Base-by-base conservation (phyloP, 1,140 invertebrate genomes). In the Drosophila varians region DNA sequence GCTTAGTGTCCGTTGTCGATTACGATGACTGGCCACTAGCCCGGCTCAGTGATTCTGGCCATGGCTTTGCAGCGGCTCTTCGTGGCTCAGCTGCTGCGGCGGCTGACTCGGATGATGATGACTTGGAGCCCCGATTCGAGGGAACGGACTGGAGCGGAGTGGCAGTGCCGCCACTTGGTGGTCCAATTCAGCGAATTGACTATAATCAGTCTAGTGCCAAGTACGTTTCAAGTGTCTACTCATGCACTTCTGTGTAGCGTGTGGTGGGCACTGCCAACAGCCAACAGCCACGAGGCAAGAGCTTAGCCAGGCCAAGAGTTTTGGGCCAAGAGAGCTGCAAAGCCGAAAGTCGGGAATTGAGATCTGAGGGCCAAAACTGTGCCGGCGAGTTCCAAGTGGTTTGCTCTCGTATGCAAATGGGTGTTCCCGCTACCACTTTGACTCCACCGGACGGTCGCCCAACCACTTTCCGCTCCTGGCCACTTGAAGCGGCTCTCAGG, bases 191-290 rank as follows among this genome's bases (percentile, higher is more conserved):
- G 77, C 82, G 82, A 87, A 87, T 87, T 87, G 82, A 87, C 83
- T 87, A 87, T 87, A 87, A 87, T 87, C 82, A 87, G 82, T 88
- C 80, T 86, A 86, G 80, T 87, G 80, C 77, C 82, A 88, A 87
- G 82, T 87, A 87, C 82, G 71, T 87, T 87, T 86, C 74, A 86
- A 86, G 82, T 86, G 80, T 74, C 80, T 86, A 80, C 82, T 86
- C 80, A 87, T 77, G 76, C 80, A 87, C 82, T 86, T 69, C 82
- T 64, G 47, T 55, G 75, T 47, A 55, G 28, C 54, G 43, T 54
- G 73, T 64, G 54, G 53, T 66, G 55, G 48, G 45, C 36, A 19
- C 46, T 57, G 60, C 42, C 60, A 61, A 60, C 53, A 61, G 58
- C 11, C 52, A 28, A 26, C 53, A n/a, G n/a, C n/a, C n/a, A n/a